Percentiles rank a stretch among this genome's conserved stretches.
These are phyloP conservation scores for Smutsia temminckii DNA, from an alignment of 2,797 vertebrate species.

Conservation along the genomic window DNA sequence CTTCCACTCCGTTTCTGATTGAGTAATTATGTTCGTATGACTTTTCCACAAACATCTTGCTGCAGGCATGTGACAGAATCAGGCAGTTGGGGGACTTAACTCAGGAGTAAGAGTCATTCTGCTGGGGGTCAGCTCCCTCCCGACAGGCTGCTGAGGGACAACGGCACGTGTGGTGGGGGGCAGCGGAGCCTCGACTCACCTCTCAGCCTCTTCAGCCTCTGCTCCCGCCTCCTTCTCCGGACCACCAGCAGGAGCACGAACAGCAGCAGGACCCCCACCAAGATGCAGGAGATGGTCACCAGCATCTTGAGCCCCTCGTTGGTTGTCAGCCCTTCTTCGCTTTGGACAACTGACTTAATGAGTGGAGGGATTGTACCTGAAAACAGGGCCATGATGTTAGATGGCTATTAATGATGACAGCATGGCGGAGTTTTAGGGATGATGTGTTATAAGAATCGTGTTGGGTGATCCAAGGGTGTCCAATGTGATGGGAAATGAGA, in stretches of 20 bases:
- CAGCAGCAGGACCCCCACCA: conserved; percentile 93
- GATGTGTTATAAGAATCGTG: not conserved
- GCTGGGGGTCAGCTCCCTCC: not conserved
- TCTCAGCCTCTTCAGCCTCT: conserved; percentile 96
- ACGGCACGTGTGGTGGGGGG: fast-evolving
- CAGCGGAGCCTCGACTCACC: conserved; percentile 83
- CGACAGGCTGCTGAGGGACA: fast-evolving
- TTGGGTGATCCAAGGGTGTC: conserved; percentile 27
- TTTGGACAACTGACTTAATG: conserved; percentile 94
- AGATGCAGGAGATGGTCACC: conserved; percentile 96
- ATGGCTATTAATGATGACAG: conserved; percentile 67
- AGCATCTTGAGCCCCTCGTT: conserved; percentile 98
- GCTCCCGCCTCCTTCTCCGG: conserved; percentile 94
- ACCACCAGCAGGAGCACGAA: conserved; percentile 95
- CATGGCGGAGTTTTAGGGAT: conserved; percentile 67
- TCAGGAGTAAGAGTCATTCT: not conserved
- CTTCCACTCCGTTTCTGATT: not conserved
- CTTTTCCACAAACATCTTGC: fast-evolving
- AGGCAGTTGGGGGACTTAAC: not conserved
- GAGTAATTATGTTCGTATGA: fast-evolving
- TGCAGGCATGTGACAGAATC: fast-evolving
- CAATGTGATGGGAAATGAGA: conserved; percentile 34
- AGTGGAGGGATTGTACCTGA: conserved; percentile 97
- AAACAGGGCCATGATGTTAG: conserved; percentile 83
- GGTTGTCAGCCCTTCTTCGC: conserved; percentile 94